These are phyloP conservation scores for Aromia moschata DNA, from an alignment of 2,888 invertebrate genomes.

Conservation along the genomic window DNA sequence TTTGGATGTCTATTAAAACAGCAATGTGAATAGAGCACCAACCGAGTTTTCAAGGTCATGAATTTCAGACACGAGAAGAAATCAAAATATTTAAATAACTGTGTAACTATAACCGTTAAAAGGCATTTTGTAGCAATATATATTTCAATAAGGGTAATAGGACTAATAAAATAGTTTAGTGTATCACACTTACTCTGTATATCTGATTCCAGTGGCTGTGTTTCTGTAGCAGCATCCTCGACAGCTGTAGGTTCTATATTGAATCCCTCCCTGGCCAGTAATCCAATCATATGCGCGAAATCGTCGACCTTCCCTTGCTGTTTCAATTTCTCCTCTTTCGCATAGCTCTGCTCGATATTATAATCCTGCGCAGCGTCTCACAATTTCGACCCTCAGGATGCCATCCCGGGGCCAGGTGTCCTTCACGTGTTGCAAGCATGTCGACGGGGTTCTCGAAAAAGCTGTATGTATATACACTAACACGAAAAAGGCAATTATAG, in stretches of 20 bases:
- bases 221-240: conserved; percentile 63
- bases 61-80: no score
- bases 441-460: conserved; percentile 91
- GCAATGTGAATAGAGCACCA: no score
- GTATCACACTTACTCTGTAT: conserved; percentile 39
- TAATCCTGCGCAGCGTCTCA: conserved; percentile 78
- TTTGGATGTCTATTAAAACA: no score
- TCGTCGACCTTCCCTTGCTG: conserved; percentile 73
- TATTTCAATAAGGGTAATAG: no score
- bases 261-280: conserved; percentile 74
- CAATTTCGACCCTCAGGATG: conserved; percentile 90
- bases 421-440: conserved; percentile 89
- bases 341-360: conserved; percentile 83
- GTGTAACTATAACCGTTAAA: no score
- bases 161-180: no score
- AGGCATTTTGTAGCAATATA: no score
- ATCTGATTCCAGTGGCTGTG: conserved; percentile 51
- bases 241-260: conserved; percentile 75
- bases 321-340: conserved; percentile 78
- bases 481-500: conserved; percentile 85
- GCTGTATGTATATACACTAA: conserved; percentile 95
- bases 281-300: conserved; percentile 70
- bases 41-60: no score
- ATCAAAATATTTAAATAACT: no score
- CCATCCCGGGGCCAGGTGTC: conserved; percentile 95